A percentile compares a stretch with the other conserved stretches of the same genome.
Evolutionary conservation across 2,888 invertebrate species (phyloP).

Genomic region (Pseudococcus longispinus): DNA sequence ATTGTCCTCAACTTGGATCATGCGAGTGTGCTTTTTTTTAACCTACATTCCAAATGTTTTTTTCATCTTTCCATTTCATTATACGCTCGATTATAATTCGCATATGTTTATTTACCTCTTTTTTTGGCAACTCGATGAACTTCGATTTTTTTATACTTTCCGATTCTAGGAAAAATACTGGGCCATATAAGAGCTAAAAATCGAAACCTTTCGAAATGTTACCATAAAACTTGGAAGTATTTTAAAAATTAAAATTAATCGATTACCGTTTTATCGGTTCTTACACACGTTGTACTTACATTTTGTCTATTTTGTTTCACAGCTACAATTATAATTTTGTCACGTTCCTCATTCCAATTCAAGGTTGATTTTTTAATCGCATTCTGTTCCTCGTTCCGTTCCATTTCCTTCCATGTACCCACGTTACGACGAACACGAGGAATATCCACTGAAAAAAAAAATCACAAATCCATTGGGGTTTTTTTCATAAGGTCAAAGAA

Average conservation of each 20-base stretch:
- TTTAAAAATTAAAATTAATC: not conserved
- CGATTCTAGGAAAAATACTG: not conserved
- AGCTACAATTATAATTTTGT: not conserved
- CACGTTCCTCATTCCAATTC: constrained; percentile 4
- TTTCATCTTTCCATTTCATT: not conserved
- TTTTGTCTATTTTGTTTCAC: not conserved
- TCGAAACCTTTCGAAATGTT: not conserved
- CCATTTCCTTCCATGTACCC: not conserved
- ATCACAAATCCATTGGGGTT: not conserved
- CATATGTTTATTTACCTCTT: not conserved
- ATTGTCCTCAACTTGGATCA: not conserved
- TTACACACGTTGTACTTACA: not conserved
- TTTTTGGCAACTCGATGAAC: not conserved
- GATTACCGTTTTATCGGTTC: not conserved
- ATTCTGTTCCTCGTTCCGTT: constrained; percentile 7
- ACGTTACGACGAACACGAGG: not conserved
- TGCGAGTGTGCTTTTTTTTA: not conserved
- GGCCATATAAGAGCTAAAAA: not conserved
- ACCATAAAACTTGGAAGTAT: not conserved
- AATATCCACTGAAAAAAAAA: not conserved
- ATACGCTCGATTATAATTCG: not conserved
- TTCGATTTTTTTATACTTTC: not conserved
- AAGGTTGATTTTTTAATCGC: not conserved
- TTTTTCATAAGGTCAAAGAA: not conserved
- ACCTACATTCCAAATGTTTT: not conserved